Conservation (phyloP, 2,113 vertebrate genomes). For the Gnathonemus longibarbis region DNA sequence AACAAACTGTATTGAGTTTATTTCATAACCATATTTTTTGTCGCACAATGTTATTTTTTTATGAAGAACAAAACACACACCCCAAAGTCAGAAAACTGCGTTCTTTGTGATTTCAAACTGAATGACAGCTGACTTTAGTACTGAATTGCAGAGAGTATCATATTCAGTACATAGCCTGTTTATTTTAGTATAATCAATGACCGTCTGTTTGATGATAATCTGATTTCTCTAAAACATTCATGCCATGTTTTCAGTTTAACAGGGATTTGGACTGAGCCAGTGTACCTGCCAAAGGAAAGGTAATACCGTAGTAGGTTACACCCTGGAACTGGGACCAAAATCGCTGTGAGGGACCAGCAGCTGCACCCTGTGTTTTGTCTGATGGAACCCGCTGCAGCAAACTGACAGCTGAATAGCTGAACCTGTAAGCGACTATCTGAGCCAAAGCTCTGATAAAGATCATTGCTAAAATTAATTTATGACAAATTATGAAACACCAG, state of each 20-base stretch:
- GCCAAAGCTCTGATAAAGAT: neutral
- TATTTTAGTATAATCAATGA: neutral
- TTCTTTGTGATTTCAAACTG: neutral
- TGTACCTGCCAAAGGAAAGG: neutral
- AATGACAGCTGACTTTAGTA: neutral
- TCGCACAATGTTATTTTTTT: neutral
- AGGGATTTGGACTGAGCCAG: neutral
- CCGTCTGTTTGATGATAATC: neutral
- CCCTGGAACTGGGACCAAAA: neutral
- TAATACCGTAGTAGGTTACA: neutral
- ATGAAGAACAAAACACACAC: neutral
- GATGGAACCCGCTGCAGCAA: neutral
- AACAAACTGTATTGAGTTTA: neutral
- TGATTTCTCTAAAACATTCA: neutral
- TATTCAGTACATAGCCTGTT: neutral
- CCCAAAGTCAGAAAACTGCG: neutral
- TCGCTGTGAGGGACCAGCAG: neutral
- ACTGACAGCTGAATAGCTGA: neutral
- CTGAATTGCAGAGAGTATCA: neutral
- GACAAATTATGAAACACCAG: neutral
- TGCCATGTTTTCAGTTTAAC: neutral
- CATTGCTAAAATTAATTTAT: neutral
- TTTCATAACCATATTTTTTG: neutral
- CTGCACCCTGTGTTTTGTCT: neutral
- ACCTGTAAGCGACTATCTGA: neutral